Evolutionary conservation across 2,888 invertebrate species (phyloP), one percentile per base, ranked within the genome.

Genomic region (Lasioglossum malachurum): DNA sequence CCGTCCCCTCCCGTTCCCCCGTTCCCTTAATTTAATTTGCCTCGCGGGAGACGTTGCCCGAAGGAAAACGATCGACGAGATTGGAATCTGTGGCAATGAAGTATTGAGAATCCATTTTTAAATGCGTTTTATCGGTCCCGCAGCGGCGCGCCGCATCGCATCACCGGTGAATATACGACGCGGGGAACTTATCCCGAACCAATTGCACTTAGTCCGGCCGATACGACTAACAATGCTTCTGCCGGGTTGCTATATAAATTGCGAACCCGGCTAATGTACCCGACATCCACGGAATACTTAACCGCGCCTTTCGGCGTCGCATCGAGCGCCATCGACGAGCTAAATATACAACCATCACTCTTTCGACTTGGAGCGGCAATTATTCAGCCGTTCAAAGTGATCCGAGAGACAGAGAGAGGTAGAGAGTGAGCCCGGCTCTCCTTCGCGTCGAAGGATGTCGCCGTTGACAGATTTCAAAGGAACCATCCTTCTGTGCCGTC

Each of bases 11-110:
- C 80, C 49, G 38, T n/a, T 38, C n/a, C 41, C 35, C 38, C 2
- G n/a, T 4, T 3, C 53, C 88, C 83, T 89, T 91, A 91, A 91
- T 91, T 91, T 91, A 87, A 91, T 91, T 91, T 88, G 88, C 91
- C 90, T 87, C 86, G 38, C 85, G 91, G 89, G 89, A 83, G 86
- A 89, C 87, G 84, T 86, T 80, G 80, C 76, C 77, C 38, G 83
- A 82, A 90, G 89, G 87, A 87, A 89, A 90, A 89, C 89, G 87
- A 72, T 80, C 86, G 83, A 41, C 77, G 83, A 89, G 89, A 88
- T 88, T 87, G 90, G 86, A 90, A 82, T 88, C 83, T 44, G 76
- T 78, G 75, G 84, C 77, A 83, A 81, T 71, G 81, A 85, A 60
- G 71, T 75, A 78, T 87, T 53, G 82, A 79, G 86, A 81, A 87